Evolutionary conservation across 2,113 vertebrate genomes (phyloP), one percentile per base, ranked within the genome.

Genomic region (Lichenostomus cassidix): DNA sequence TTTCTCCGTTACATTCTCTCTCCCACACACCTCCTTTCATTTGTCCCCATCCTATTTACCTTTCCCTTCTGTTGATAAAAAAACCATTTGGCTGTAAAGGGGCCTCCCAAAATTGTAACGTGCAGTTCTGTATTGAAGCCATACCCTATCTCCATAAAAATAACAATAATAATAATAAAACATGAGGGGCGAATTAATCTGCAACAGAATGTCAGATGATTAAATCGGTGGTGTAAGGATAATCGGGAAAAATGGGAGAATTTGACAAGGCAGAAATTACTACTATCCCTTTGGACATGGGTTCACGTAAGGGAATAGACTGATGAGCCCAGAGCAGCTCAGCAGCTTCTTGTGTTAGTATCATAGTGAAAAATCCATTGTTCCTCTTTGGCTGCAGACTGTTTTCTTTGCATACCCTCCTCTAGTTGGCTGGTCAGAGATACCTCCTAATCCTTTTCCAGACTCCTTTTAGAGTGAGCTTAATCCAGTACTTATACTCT

Each of bases 221-320:
- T 94, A 63, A 94, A 93, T 94, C 94, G 92, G 63, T 83, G 79
- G 55, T 70, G 83, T 88, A 94, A 77, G 27, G 23, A 83, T 85
- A 95, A 96, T 55, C 71, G 55, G 68, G n/a, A 94, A 84, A 83
- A 92, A 94, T 42, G 76, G 59, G 68, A 81, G 55, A 95, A 86
- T 92, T 67, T 83, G 90, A 95, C 90, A 95, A 59, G 71, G 76
- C 90, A 94, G 96, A 95, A 96, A 90, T 92, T 86, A 74, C 56
- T 68, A n/a, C 88, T 88, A 92, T 88, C 73, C 55, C 59, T 93
- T 86, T 0, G 42, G 85, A 95, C 86, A 67, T 18, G 71, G 63
- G 76, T 90, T 90, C 94, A 93, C 55, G 35, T 80, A 53, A 92
- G 79, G 88, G 68, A 90, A 94, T 31, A 93, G 42, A 73, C 46